A percentile compares a stretch with the other conserved stretches of the same genome.
phyloP scores from a whole-genome alignment of 1,140 invertebrate genomes.

The Leptopilina boulardi region DNA sequence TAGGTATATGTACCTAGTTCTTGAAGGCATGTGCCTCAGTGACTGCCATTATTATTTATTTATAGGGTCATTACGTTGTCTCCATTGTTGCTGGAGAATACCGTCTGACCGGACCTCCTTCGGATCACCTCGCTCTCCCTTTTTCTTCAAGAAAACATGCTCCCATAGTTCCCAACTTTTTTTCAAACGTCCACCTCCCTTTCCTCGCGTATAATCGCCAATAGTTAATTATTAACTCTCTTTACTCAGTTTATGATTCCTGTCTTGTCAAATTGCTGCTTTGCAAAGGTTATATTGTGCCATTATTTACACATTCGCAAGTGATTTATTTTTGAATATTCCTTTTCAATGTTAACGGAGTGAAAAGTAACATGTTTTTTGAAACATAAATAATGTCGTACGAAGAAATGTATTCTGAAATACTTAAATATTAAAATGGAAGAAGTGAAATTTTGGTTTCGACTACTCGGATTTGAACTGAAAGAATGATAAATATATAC shows the following conservation, averaged over 20 bases:
- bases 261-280: conserved; percentile 20
- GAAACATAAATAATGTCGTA: no score
- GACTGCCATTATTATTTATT: conserved; percentile 31
- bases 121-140: conserved; percentile 19
- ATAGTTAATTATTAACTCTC: conserved; percentile 23
- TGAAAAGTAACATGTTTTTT: no score
- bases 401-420: no score
- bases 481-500: no score
- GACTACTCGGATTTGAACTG: no score
- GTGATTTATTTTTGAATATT: not conserved
- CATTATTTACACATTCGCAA: not conserved
- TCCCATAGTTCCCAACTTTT: conserved; percentile 3
- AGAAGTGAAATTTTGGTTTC: no score
- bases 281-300: not conserved
- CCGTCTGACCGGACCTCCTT: conserved; percentile 15
- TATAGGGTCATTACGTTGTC: conserved; percentile 32
- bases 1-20: not conserved
- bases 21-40: not conserved
- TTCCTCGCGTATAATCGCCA: not conserved
- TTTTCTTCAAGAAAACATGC: conserved; percentile 1
- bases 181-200: not conserved
- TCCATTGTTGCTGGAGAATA: conserved; percentile 22
- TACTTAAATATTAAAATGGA: no score
- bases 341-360: no score
- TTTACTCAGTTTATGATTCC: conserved; percentile 13